Percentiles rank a stretch among this genome's conserved stretches.
Conservation (phyloP, 2,113 vertebrate genomes). For the Cariama cristata region DNA sequence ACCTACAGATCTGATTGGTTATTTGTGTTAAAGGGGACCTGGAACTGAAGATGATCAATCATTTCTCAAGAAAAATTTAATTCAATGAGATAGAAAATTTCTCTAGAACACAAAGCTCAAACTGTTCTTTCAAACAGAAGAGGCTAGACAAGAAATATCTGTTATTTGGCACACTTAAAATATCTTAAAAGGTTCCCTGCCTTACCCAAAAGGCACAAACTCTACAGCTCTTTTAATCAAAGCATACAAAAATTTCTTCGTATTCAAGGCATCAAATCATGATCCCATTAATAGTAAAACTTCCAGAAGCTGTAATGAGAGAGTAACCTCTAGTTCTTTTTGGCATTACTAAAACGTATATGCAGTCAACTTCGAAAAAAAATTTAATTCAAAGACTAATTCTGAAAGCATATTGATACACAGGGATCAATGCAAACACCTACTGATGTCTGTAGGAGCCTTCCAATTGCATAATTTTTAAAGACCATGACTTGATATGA, state of each 20-base stretch:
- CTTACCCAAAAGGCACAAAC: neutral
- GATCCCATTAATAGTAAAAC: neutral
- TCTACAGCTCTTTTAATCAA: neutral
- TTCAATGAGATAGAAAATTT: neutral
- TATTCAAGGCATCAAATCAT: neutral
- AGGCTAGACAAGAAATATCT: neutral
- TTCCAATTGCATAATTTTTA: neutral
- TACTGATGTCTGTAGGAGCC: neutral
- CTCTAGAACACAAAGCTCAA: neutral
- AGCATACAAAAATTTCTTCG: neutral
- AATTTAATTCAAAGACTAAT: constrained; percentile 32
- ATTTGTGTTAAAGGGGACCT: neutral
- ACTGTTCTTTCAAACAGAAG: neutral
- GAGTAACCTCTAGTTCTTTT: neutral
- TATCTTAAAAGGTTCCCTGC: neutral
- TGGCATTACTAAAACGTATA: neutral
- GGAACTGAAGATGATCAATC: neutral
- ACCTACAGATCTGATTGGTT: neutral
- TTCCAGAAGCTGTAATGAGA: neutral
- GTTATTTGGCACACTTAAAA: neutral
- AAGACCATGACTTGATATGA: neutral
- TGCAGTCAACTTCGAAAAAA: constrained; percentile 13
- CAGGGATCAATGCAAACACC: neutral
- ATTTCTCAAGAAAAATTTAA: neutral
- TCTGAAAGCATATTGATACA: neutral